Conservation (phyloP, 2,888 invertebrate species). For the Creontiades dilutus region DNA sequence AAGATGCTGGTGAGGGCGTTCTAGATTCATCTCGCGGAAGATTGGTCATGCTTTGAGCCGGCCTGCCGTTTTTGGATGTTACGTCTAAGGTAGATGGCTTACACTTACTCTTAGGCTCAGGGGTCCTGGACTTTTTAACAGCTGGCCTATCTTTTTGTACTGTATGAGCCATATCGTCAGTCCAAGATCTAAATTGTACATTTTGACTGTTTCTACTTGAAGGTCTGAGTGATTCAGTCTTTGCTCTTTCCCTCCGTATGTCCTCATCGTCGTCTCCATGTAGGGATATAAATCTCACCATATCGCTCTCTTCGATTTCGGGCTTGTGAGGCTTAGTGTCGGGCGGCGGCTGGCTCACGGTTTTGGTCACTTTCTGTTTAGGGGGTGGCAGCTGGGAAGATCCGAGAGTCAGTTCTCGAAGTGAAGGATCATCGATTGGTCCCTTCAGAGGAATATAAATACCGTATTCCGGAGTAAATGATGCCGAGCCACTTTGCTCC, state of each 20-base stretch:
- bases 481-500: slow-evolving; percentile 78
- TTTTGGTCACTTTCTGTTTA: slow-evolving; percentile 68
- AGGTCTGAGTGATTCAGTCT: slow-evolving; percentile 56
- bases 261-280: slow-evolving; percentile 75
- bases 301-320: slow-evolving; percentile 74
- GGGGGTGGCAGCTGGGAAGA: slow-evolving; percentile 25
- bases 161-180: slow-evolving; percentile 49
- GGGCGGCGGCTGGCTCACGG: slow-evolving; percentile 56
- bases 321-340: slow-evolving; percentile 68
- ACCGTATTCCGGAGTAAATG: slow-evolving; percentile 76
- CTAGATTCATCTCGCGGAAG: slow-evolving; percentile 77
- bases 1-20: slow-evolving; percentile 85
- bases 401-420: slow-evolving; percentile 44
- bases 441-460: slow-evolving; percentile 80
- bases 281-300: slow-evolving; percentile 75
- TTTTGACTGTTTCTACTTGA: slow-evolving; percentile 72
- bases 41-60: slow-evolving; percentile 73
- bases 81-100: slow-evolving; percentile 70
- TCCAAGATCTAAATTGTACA: slow-evolving; percentile 73
- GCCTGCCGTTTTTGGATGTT: slow-evolving; percentile 69
- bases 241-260: slow-evolving; percentile 63
- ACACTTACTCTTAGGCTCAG: slow-evolving; percentile 71
- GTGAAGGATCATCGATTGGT: slow-evolving; percentile 76
- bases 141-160: slow-evolving; percentile 44
- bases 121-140: slow-evolving; percentile 66